Base-by-base conservation (phyloP, 2,888 invertebrate genomes). In the Tetanocera ferruginea region DNA sequence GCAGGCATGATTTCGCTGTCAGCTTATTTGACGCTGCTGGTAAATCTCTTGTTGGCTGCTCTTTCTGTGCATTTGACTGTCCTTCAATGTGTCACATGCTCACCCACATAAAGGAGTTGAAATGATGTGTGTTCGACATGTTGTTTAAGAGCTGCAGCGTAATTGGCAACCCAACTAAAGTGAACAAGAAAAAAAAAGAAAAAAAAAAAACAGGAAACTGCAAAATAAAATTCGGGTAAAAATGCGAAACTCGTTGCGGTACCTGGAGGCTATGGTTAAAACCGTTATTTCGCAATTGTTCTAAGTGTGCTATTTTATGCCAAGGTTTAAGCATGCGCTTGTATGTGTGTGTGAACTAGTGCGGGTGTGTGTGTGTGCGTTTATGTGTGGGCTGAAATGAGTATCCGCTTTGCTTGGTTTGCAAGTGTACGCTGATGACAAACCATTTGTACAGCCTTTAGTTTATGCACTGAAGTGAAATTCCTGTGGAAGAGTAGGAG, bases 231-330 rank as follows among this genome's bases (percentile, higher is more conserved):
- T 37, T 34, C 43, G 67, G 37, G 8, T 37, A 37, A 37, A 31
- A 37, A 14, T 37, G 67, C 31, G 67, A 67, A 43, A 14, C 43
- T 11, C 14, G 43, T 14, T 43, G 14, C 43, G 43, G 43, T 43
- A 43, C 43, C 43, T 43, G 43, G 43, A 43, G 43, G 43, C 43
- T 43, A 43, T 43, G 11, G 43, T 43, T 43, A 6, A 43, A 43
- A 67, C n/a, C 67, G 43, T 67, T 67, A 67, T 67, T 43, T 67
- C 19, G 43, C 67, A 37, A 67, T 19, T 67, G 67, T 67, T 67
- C 34, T 67, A 37, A 67, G 37, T 67, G 43, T 34, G 23, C 67
- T 67, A 67, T 37, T 67, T 67, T 67, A 67, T 37, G 6, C 23
- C 43, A 34, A 23, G 67, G 37, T 23, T 31, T 34, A 31, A 37